Conservation (phyloP, 2,888 invertebrate genomes). For the Ellobium chinense region DNA sequence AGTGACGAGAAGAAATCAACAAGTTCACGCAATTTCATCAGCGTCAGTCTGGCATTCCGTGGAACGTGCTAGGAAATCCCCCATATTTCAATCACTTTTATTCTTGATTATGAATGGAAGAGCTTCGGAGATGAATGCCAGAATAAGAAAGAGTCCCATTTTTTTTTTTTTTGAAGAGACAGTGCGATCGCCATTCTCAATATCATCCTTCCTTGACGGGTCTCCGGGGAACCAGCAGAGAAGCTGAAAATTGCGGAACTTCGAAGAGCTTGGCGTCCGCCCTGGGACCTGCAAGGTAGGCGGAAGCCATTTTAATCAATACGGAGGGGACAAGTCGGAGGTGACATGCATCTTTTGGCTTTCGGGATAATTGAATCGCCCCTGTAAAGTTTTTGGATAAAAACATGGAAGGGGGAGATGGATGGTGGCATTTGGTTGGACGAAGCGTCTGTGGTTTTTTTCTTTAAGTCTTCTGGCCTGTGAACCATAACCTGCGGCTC, state of each 20-base stretch:
- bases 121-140: not conserved
- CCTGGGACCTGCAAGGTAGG: not conserved
- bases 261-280: not conserved
- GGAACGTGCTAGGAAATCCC: not conserved
- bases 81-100: not conserved
- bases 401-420: too few species aligned
- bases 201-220: not conserved
- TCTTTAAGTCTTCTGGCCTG: too few species aligned
- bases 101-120: not conserved
- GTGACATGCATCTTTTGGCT: slow-evolving; percentile 3
- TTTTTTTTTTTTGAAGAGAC: too few species aligned
- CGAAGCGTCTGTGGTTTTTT: too few species aligned
- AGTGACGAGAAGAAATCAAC: too few species aligned
- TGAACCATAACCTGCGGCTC: too few species aligned
- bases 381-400: too few species aligned
- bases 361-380: not conserved
- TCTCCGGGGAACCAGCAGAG: not conserved
- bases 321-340: not conserved
- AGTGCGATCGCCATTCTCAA: not conserved
- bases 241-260: not conserved
- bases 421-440: too few species aligned
- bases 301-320: slow-evolving; percentile 6
- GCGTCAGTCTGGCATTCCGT: too few species aligned
- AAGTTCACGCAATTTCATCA: too few species aligned
- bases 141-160: not conserved